Evolutionary conservation across 1,140 invertebrate species (phyloP), one percentile per base, ranked within the genome.

Genomic region (Xylocopa sonorina): DNA sequence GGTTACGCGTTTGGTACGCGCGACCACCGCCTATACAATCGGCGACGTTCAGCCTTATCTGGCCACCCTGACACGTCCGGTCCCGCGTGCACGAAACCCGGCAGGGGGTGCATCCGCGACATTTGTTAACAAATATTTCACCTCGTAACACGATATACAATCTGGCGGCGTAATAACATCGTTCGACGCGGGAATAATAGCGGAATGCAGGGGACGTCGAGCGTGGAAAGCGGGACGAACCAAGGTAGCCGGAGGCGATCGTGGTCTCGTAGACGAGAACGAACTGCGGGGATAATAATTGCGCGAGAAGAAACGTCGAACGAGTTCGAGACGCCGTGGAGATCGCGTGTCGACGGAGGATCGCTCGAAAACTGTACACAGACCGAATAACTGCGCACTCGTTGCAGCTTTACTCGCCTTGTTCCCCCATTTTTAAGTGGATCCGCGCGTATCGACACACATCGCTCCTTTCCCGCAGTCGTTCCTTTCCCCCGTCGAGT

Each of bases 61-160:
- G 53, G 75, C 78, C 78, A 76, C 81, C 77, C 75, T n/a, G 75
- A 86, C 86, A 86, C 85, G 79, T 86, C 78, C 60, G 64, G 27
- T 29, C 34, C 74, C 75, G 55, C 51, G 43, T 64, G 64, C 24
- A 46, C 24, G 27, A 4, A 51, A 57, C 78, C 46, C 67, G 32
- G 67, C 80, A 18, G 63, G 58, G 72, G 69, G 83, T 9, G 58
- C 64, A 83, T 87, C 88, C 81, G 82, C 77, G 63, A 68, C 73
- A 78, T 87, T 88, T 85, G 83, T 83, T 85, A 85, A 88, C 88
- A 89, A 90, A 90, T 89, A 89, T 90, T 90, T 89, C 89, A 86
- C 69, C 62, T 63, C 57, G 88, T 87, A 89, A 89, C 83, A 80
- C 82, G 88, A 89, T 88, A 83, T 50, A 63, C 69, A 77, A 84